Evolutionary conservation across 2,113 vertebrate genomes (phyloP).

Genomic region (Tragelaphus imberbis): DNA sequence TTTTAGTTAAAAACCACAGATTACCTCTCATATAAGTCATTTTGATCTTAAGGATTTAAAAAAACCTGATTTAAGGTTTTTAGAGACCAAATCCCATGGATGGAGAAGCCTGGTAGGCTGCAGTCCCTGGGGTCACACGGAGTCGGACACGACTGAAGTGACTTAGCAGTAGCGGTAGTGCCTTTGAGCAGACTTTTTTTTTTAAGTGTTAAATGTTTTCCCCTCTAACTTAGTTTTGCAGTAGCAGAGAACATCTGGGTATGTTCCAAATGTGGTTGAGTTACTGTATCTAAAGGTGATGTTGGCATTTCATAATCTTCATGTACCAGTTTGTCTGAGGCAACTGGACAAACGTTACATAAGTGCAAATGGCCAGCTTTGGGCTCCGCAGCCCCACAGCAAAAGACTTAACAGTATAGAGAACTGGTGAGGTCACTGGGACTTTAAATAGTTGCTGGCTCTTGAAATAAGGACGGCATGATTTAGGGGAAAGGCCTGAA

Average conservation of each 20-base stretch:
- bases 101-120: no score
- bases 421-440: conserved; percentile 18
- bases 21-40: background rate
- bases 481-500: conserved; percentile 51
- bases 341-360: background rate
- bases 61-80: background rate
- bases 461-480: conserved; percentile 49
- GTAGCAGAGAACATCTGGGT: background rate
- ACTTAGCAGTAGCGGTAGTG: background rate
- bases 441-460: conserved; percentile 60
- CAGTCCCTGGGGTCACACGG: no score
- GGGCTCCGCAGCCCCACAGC: background rate
- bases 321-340: background rate
- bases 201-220: conserved; percentile 2
- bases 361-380: background rate
- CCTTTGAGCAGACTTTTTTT: background rate
- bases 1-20: background rate
- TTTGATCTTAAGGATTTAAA: background rate
- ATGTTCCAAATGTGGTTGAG: conserved; percentile 53
- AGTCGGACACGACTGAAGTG: no score
- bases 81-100: background rate
- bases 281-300: conserved; percentile 53
- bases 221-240: conserved; percentile 30
- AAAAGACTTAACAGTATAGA: background rate
- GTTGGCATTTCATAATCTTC: conserved; percentile 10